These are phyloP conservation scores for Perizoma affinitatum DNA, from an alignment of 2,888 invertebrate species.

Conservation along the genomic window DNA sequence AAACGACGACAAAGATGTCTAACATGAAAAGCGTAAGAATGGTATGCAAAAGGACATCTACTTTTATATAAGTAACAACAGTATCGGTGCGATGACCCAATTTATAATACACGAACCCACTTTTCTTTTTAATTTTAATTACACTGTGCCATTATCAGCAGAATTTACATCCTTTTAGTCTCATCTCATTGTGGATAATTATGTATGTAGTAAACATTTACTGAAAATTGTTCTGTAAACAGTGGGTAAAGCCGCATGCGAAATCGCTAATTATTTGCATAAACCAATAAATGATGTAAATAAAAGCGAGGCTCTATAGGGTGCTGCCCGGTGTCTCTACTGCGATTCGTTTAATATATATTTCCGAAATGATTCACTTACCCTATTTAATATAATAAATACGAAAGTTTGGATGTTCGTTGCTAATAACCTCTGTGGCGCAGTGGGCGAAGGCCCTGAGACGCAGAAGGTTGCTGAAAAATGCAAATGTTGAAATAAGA, in stretches of 20 bases:
- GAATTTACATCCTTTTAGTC: constrained; percentile 28
- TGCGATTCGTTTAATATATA: too few species aligned
- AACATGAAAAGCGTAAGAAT: too few species aligned
- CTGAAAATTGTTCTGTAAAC: constrained; percentile 22
- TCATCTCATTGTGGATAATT: background rate
- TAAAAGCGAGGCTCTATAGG: background rate
- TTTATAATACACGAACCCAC: background rate
- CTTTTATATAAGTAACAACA: too few species aligned
- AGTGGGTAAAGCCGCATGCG: constrained; percentile 3
- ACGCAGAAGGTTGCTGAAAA: too few species aligned
- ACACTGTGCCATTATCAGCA: constrained; percentile 10
- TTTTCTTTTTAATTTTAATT: constrained; percentile 14
- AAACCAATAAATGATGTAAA: constrained; percentile 11
- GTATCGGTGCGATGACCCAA: background rate
- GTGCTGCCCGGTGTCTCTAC: background rate
- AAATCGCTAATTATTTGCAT: constrained; percentile 17
- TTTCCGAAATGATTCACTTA: too few species aligned
- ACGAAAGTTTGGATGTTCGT: too few species aligned
- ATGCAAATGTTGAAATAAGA: too few species aligned
- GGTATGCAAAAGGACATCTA: too few species aligned
- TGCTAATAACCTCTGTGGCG: too few species aligned
- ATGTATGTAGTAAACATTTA: constrained; percentile 16
- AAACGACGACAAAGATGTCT: too few species aligned
- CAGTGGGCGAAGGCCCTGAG: too few species aligned
- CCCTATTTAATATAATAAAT: too few species aligned